A percentile compares a stretch with the other conserved stretches of the same genome.
These are phyloP conservation scores for Chloroclystis v-ata DNA, from an alignment of 2,888 invertebrate genomes.

Conservation along the genomic window DNA sequence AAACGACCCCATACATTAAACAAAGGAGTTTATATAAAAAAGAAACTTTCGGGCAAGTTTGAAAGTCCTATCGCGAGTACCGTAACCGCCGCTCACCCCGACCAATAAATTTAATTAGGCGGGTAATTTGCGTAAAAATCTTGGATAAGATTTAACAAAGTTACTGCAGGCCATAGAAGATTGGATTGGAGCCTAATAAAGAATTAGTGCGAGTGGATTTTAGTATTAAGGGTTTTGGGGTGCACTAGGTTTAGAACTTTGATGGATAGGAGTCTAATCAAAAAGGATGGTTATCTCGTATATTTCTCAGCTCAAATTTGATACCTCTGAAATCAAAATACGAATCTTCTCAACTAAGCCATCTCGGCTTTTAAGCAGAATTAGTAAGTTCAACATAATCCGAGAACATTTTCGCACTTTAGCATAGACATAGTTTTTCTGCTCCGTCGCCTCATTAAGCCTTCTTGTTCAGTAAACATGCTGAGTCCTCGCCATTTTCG, in stretches of 20 bases:
- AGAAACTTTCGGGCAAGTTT: no score
- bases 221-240: background rate
- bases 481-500: conserved; percentile 10
- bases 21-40: no score
- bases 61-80: background rate
- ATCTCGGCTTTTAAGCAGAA: no score
- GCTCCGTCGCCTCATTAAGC: conserved; percentile 20
- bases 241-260: no score
- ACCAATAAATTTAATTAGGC: conserved; percentile 26
- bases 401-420: no score
- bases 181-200: conserved; percentile 25
- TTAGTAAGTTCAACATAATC: no score
- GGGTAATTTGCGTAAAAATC: conserved; percentile 26
- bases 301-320: no score
- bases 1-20: no score
- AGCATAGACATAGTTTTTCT: background rate
- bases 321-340: no score
- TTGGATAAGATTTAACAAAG: conserved; percentile 23
- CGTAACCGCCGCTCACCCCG: conserved; percentile 1
- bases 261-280: no score
- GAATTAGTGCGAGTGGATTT: conserved; percentile 13
- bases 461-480: conserved; percentile 27
- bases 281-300: no score
- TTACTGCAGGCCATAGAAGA: conserved; percentile 18
- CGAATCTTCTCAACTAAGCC: no score